Evolutionary conservation across 2,888 invertebrate genomes (phyloP).

Genomic region (Tricholauxania praeusta): DNA sequence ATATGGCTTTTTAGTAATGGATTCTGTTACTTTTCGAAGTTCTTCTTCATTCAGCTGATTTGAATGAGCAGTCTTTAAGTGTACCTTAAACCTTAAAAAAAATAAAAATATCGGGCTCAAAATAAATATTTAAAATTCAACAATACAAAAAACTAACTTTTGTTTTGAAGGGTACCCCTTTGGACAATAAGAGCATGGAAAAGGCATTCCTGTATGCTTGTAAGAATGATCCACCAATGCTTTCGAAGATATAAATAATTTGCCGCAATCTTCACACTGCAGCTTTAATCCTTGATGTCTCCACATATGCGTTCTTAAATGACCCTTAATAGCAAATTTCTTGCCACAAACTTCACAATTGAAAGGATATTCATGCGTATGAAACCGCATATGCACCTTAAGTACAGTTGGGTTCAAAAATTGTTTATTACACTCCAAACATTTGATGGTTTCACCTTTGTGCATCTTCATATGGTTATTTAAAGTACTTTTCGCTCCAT

Average conservation of each 20-base stretch:
- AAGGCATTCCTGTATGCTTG: constrained; percentile 51
- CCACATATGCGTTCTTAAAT: constrained; percentile 51
- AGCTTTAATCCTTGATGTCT: constrained; percentile 51
- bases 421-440: constrained; percentile 43
- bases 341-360: constrained; percentile 50
- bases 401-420: constrained; percentile 50
- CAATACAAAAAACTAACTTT: constrained; percentile 45
- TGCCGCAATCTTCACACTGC: constrained; percentile 52
- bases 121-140: neutral
- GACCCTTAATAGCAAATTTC: constrained; percentile 51
- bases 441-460: constrained; percentile 48
- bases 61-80: constrained; percentile 48
- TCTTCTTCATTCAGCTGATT: constrained; percentile 48
- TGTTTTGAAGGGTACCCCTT: constrained; percentile 50
- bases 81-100: constrained; percentile 48
- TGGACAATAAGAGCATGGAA: constrained; percentile 48
- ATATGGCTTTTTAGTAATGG: constrained; percentile 41
- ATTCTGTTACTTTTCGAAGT: constrained; percentile 45
- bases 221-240: constrained; percentile 51
- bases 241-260: constrained; percentile 51
- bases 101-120: too few relatives aligned
- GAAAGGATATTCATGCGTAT: constrained; percentile 50
- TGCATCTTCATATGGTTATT: constrained; percentile 50
- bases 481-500: constrained; percentile 47
- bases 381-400: constrained; percentile 52